phyloP scores from a whole-genome alignment of 2,888 invertebrate species.

The Pogonocherus hispidulus region DNA sequence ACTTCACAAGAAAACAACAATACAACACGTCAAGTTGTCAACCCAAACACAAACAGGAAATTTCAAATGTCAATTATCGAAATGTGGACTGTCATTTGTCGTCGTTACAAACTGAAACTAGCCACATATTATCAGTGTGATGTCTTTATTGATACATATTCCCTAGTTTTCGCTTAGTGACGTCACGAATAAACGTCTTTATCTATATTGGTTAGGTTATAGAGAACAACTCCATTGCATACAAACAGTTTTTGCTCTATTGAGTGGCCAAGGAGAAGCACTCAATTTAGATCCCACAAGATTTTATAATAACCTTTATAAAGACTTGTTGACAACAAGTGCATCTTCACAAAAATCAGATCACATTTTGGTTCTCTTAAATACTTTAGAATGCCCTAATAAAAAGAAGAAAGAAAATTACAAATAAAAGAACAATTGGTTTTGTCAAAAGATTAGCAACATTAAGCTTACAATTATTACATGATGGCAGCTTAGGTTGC shows the following conservation, averaged over 20 bases:
- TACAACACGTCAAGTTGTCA: no score
- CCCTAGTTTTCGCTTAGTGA: no score
- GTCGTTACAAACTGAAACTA: no score
- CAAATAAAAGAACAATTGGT: constrained; percentile 79
- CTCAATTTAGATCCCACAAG: constrained; percentile 90
- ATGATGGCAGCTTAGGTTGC: constrained; percentile 79
- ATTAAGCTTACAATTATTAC: constrained; percentile 76
- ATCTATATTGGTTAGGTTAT: constrained; percentile 73
- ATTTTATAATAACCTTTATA: constrained; percentile 88
- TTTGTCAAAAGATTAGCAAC: constrained; percentile 88
- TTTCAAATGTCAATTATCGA: no score
- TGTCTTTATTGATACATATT: no score
- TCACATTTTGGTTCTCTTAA: constrained; percentile 78
- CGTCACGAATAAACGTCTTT: no score
- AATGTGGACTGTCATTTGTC: no score
- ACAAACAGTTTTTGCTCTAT: constrained; percentile 89
- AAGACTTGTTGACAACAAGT: constrained; percentile 77
- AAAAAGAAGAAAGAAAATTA: constrained; percentile 83
- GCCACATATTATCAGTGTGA: no score
- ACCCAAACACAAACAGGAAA: no score
- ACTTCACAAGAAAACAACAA: no score
- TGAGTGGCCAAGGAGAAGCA: constrained; percentile 91
- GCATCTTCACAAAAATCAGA: constrained; percentile 73
- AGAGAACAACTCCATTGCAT: constrained; percentile 86
- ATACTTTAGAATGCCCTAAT: constrained; percentile 80